Evolutionary conservation across 2,113 vertebrate genomes (phyloP), one percentile per base, ranked within the genome.

Genomic region (Dicerorhinus sumatrensis): DNA sequence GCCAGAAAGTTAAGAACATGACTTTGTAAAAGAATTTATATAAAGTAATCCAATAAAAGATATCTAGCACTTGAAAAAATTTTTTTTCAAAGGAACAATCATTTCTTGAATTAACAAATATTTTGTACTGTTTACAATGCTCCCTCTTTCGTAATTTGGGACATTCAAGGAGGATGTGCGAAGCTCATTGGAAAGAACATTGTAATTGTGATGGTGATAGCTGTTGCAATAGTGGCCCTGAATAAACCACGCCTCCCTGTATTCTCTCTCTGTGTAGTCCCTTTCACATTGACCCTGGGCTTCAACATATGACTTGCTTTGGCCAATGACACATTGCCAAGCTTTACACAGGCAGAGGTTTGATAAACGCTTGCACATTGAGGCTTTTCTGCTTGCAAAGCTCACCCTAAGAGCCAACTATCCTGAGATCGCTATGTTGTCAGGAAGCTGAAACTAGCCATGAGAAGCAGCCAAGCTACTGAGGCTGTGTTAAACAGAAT

Each of bases 51-150:
- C 46, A 87, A 56, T 92, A 87, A 73, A 76, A 90, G 60, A 60
- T 21, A 80, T 83, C 20, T 31, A 6, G 3, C 33, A 39, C 54
- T 81, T 76, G 48, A 89, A 79, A 79, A 17, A 56, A n/a, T 3
- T 79, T 79, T n/a, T 27, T 72, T 92, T 69, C 23, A 39, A 79
- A 79, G 54, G 46, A 56, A 72, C 54, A 62, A 33, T 80, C 13
- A 60, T 86, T 72, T 87, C 56, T 58, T 92, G 17, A 91, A 93
- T 81, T 42, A 91, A 42, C 13, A 88, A 67, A 88, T 42, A 83
- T 62, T 87, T 82, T 83, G 29, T 79, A 56, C 29, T 65, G 51
- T 87, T 69, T 96, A 89, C 21, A 46, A 39, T 85, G 6, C 25
- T 80, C 18, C 25, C 9, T 94, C 63, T 96, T 83, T 88, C 51